Base-by-base conservation (phyloP, 2,113 vertebrate species). In the Tetraodon nigroviridis region DNA sequence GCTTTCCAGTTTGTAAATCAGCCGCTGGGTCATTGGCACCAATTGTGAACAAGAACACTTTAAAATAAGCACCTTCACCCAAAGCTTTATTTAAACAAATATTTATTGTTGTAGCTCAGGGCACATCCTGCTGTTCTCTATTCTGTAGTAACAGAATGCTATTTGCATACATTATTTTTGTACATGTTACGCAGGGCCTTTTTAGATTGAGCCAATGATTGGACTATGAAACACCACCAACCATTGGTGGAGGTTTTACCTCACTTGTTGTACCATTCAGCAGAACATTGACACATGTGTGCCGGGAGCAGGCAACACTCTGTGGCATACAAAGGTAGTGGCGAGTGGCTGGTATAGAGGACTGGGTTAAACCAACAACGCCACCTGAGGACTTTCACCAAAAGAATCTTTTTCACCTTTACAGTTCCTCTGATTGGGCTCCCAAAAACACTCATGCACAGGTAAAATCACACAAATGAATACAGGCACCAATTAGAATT, bases 21-120 rank as follows among this genome's bases (percentile, higher is more conserved):
- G 48, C 58, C 10, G 0, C 21, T 56, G 74, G 78, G 61, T 68
- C 54, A 65, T 77, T 67, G 75, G 40, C 50, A 41, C 46, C 47
- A 48, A 32, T 69, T 55, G 17, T 67, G 48, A 22, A 53, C 1
- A 4, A 37, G 49, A 70, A 42, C 18, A 69, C 41, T 20, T 44
- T 54, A 75, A 54, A 61, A 67, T 73, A 32, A 70, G 46, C 2
- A 7, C 68, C 68, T 64, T 76, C 79, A 70, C 62, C 67, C 71
- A 66, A 81, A 61, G 79, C 64, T 64, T 76, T 80, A 64, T 79
- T 81, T 81, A 75, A 61, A n/a, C 17, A 37, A 77, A 77, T 73
- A 73, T 77, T 80, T 78, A 54, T 55, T 57, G 59, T 70, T 63
- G 56, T 67, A 42, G 58, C 59, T 64, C 41, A 6, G 64, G 66